These are phyloP conservation scores for Cydia strobilella DNA, from an alignment of 1,140 invertebrate species.

Conservation along the genomic window DNA sequence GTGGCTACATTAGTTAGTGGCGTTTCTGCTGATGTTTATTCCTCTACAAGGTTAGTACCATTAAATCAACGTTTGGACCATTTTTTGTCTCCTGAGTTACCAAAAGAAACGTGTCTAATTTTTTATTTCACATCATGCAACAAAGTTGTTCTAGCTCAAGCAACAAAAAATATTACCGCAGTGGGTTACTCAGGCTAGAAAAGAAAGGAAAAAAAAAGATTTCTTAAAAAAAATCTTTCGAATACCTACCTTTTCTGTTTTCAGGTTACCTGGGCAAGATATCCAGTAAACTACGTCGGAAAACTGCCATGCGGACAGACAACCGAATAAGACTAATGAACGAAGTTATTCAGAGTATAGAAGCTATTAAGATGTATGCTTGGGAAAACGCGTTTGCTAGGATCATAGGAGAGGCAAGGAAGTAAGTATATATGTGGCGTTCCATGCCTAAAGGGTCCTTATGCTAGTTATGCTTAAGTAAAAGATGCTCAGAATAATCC, in stretches of 20 bases:
- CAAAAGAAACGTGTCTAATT: no score
- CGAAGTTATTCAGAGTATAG: slow-evolving; percentile 90
- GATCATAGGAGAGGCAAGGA: slow-evolving; percentile 81
- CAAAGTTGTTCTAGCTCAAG: no score
- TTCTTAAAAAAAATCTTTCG: no score
- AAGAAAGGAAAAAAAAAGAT: no score
- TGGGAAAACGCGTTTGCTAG: slow-evolving; percentile 92
- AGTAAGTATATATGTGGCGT: slow-evolving; percentile 67
- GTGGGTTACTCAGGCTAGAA: no score
- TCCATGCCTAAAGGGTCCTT: no score
- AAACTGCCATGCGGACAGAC: slow-evolving; percentile 85
- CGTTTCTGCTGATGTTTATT: slow-evolving; percentile 89
- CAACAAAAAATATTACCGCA: no score
- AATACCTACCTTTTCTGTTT: slow-evolving; percentile 12
- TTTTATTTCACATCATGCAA: no score
- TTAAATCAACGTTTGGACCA: no score
- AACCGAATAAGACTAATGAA: slow-evolving; percentile 91
- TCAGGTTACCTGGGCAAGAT: slow-evolving; percentile 86
- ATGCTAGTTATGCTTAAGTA: no score
- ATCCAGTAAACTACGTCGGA: slow-evolving; percentile 81
- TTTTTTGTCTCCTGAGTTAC: no score
- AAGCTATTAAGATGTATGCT: slow-evolving; percentile 94
- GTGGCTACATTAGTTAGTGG: slow-evolving; percentile 86
- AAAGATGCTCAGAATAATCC: no score
- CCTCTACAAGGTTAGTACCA: slow-evolving; percentile 91